Percentiles rank a stretch among this genome's conserved stretches.
Evolutionary conservation across 2,888 invertebrate genomes (phyloP).

Genomic region (Poecilobothrus nobilitatus): DNA sequence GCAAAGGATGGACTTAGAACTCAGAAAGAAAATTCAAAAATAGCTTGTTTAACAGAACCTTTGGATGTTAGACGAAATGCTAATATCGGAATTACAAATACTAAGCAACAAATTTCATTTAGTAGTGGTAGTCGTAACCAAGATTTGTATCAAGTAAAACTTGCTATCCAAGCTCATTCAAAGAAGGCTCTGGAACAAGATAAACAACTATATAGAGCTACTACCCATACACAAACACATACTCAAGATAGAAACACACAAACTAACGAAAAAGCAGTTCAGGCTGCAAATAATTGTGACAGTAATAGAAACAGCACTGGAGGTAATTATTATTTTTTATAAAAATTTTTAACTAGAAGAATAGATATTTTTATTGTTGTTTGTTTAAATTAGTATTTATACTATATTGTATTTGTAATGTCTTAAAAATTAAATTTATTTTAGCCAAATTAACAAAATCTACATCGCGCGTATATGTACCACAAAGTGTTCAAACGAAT

Average conservation of each 20-base stretch:
- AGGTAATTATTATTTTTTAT: background rate
- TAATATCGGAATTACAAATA: conserved; percentile 25
- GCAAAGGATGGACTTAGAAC: conserved; percentile 54
- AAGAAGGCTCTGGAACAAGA: conserved; percentile 39
- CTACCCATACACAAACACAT: conserved; percentile 32
- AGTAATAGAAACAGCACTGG: background rate
- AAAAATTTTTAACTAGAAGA: no score
- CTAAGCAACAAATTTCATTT: conserved; percentile 31
- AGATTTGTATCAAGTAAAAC: conserved; percentile 43
- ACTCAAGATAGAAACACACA: conserved; percentile 32
- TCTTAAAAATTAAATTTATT: conserved; percentile 10
- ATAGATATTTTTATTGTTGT: conserved; percentile 35
- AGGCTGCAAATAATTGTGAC: conserved; percentile 25
- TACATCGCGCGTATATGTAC: conserved; percentile 38
- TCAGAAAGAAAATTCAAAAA: conserved; percentile 57
- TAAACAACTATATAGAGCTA: conserved; percentile 38
- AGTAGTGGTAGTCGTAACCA: conserved; percentile 42
- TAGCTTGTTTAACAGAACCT: conserved; percentile 47
- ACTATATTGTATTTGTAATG: no score
- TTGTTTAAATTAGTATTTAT: conserved; percentile 9
- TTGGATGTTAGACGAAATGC: conserved; percentile 35
- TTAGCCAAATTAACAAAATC: conserved; percentile 39
- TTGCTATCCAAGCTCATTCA: conserved; percentile 44
- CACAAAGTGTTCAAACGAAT: background rate
- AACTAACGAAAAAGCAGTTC: conserved; percentile 36